These are phyloP conservation scores for Lethrus apterus DNA, from an alignment of 1,140 invertebrate species.

Conservation along the genomic window DNA sequence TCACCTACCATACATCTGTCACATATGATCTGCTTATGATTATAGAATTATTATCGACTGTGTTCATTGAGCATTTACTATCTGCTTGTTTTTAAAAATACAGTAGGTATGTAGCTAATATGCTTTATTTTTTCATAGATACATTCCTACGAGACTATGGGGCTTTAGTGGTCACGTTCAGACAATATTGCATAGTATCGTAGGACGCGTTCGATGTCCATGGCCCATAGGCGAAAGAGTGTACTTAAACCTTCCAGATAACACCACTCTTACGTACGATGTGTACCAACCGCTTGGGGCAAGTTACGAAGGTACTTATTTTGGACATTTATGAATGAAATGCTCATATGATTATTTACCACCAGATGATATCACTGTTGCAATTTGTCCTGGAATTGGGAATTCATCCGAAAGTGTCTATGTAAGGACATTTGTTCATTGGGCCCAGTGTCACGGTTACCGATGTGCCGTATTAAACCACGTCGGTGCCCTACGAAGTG, in stretches of 20 bases:
- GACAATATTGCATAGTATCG: constrained; percentile 82
- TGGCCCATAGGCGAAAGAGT: constrained; percentile 77
- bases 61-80: too few relatives aligned
- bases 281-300: constrained; percentile 72
- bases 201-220: constrained; percentile 77
- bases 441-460: constrained; percentile 83
- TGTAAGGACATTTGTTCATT: constrained; percentile 84
- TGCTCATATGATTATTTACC: constrained; percentile 26
- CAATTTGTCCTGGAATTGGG: constrained; percentile 87
- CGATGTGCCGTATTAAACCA: constrained; percentile 91
- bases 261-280: constrained; percentile 86
- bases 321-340: too few relatives aligned
- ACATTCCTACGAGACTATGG: constrained; percentile 84
- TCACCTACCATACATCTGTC: too few relatives aligned
- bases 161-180: constrained; percentile 91
- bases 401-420: constrained; percentile 91
- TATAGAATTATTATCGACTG: too few relatives aligned
- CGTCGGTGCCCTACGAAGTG: constrained; percentile 77
- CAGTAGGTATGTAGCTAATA: background rate
- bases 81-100: too few relatives aligned
- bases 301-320: constrained; percentile 55
- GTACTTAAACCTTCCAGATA: constrained; percentile 65
- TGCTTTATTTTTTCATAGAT: constrained; percentile 54
- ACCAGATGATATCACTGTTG: constrained; percentile 79
- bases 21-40: too few relatives aligned